These are phyloP conservation scores for Eumacrocentrus americanus DNA, from an alignment of 2,888 invertebrate genomes.

Conservation along the genomic window DNA sequence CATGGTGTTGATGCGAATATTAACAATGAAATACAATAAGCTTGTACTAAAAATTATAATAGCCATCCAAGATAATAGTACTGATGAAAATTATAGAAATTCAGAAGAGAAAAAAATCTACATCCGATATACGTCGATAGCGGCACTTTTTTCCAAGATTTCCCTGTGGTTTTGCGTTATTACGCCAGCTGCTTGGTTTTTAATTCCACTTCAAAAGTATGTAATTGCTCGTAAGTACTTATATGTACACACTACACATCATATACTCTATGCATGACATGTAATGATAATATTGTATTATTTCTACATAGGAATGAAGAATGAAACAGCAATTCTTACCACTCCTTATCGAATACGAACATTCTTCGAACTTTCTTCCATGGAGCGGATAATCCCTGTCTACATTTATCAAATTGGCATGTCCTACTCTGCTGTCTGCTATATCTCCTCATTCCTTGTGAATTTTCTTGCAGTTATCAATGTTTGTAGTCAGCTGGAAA, in stretches of 20 bases:
- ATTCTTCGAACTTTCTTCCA: constrained; percentile 26
- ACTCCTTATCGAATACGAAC: constrained; percentile 29
- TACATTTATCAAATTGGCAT: constrained; percentile 28
- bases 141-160: not conserved
- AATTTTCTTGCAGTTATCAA: constrained; percentile 27
- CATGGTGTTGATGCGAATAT: not conserved
- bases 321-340: constrained; percentile 14
- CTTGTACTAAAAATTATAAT: not conserved
- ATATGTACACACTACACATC: not conserved
- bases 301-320: constrained; percentile 20
- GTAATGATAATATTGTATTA: not conserved
- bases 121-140: not conserved
- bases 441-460: constrained; percentile 23
- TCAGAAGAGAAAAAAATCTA: not conserved
- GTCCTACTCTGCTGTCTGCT: constrained; percentile 22
- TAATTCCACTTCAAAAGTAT: not conserved
- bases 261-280: constrained; percentile 2
- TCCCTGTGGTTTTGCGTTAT: not conserved
- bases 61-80: not conserved
- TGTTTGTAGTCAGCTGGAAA: constrained; percentile 28
- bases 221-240: constrained; percentile 8
- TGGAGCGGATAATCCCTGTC: constrained; percentile 22
- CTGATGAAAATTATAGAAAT: not conserved
- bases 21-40: not conserved
- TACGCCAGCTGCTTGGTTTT: not conserved